phyloP scores from a whole-genome alignment of 2,113 vertebrate genomes.

The Sinocyclocheilus anshuiensis region DNA sequence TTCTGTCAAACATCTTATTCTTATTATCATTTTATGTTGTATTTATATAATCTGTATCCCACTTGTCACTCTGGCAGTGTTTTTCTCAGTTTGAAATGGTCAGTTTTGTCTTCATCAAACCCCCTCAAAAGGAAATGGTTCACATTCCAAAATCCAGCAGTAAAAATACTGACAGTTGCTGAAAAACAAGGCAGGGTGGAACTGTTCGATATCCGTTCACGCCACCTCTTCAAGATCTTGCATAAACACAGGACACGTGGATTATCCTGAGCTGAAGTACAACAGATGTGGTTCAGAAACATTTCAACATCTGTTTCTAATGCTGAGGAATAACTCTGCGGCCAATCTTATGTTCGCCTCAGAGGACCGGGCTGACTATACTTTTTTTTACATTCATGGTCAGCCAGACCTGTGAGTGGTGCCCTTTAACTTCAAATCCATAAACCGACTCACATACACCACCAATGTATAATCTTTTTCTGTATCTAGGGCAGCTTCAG shows the following conservation, averaged over 20 bases:
- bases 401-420: constrained; percentile 1
- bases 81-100: not conserved
- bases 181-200: constrained; percentile 24
- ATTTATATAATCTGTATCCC: not conserved
- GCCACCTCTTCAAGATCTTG: constrained; percentile 10
- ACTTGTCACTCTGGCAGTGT: not conserved
- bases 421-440: not conserved
- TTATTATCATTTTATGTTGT: not conserved
- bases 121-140: constrained; percentile 21
- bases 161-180: constrained; percentile 19
- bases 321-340: constrained; percentile 6
- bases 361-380: not conserved
- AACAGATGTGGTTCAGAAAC: constrained; percentile 18
- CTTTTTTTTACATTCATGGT: constrained; percentile 6
- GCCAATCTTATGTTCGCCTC: not conserved
- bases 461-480: constrained; percentile 28
- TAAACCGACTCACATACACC: not conserved
- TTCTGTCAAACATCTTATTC: not conserved
- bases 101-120: not conserved
- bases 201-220: constrained; percentile 15
- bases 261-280: constrained; percentile 36
- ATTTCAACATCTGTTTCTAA: constrained; percentile 49
- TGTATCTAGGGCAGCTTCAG: constrained; percentile 19
- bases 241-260: constrained; percentile 31
- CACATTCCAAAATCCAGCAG: constrained; percentile 13